Evolutionary conservation across 2,113 vertebrate genomes (phyloP).

Genomic region (Onychostruthus taczanowskii): DNA sequence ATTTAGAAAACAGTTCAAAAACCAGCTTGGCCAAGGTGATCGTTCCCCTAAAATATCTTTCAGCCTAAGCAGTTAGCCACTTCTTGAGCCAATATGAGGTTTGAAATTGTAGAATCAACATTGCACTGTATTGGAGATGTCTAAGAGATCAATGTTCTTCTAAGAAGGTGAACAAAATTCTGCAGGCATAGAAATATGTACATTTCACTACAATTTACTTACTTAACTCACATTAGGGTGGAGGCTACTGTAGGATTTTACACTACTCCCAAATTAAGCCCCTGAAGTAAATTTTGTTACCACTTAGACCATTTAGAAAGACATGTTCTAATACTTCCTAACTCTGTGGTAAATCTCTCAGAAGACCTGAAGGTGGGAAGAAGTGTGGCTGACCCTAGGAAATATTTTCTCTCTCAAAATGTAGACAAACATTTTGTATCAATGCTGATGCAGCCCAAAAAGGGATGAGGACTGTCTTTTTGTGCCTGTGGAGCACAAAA

Average conservation of each 20-base stretch:
- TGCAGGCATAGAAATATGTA: background rate
- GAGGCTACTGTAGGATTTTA: background rate
- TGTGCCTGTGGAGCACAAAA: background rate
- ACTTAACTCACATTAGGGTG: background rate
- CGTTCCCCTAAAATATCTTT: background rate
- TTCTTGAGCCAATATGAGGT: background rate
- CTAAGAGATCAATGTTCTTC: background rate
- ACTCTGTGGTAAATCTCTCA: background rate
- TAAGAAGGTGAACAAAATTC: background rate
- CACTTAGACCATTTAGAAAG: background rate
- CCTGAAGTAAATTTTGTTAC: background rate
- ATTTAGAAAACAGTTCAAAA: background rate
- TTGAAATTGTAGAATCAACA: background rate
- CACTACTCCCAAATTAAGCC: background rate
- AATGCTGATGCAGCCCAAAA: background rate
- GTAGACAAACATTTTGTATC: background rate
- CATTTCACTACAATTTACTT: background rate
- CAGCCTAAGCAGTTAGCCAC: background rate
- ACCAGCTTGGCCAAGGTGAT: background rate
- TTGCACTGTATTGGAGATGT: background rate
- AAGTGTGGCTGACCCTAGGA: background rate
- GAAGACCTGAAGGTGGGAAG: background rate
- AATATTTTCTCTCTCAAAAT: background rate
- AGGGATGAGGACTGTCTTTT: background rate
- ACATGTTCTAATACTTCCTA: background rate